Conservation (phyloP, 2,888 invertebrate genomes). For the Cosmia pyralina region DNA sequence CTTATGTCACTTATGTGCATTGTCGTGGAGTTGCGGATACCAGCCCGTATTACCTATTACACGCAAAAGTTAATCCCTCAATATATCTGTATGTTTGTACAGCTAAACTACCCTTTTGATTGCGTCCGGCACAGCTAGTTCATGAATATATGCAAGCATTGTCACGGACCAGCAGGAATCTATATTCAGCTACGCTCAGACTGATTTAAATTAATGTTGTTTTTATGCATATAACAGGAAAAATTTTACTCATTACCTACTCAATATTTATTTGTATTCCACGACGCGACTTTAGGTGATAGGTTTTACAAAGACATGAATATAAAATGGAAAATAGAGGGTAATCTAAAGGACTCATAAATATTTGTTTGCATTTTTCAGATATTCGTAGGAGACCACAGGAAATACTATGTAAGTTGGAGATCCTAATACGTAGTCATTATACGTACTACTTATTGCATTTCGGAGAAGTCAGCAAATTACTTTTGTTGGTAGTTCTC, state of each 20-base stretch:
- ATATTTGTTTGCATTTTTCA: slow-evolving; percentile 22
- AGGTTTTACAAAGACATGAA: too few species aligned
- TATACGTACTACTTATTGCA: background rate
- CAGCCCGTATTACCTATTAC: too few species aligned
- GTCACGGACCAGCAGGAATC: slow-evolving; percentile 1
- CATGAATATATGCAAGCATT: slow-evolving; percentile 41
- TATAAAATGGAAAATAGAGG: too few species aligned
- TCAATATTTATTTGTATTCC: too few species aligned
- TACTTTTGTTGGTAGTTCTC: too few species aligned
- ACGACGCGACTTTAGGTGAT: too few species aligned
- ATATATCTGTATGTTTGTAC: background rate
- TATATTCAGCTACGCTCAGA: slow-evolving; percentile 10
- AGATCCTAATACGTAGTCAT: background rate
- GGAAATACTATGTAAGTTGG: slow-evolving; percentile 6
- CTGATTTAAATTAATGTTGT: slow-evolving; percentile 17
- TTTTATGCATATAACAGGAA: background rate
- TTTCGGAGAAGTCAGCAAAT: background rate
- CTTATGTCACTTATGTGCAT: too few species aligned
- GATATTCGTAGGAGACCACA: slow-evolving; percentile 14
- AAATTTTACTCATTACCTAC: too few species aligned
- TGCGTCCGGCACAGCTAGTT: background rate
- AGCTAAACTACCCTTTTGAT: slow-evolving; percentile 32
- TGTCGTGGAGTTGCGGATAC: too few species aligned
- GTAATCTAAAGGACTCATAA: slow-evolving; percentile 11
- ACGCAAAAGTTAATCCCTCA: background rate